phyloP scores from a whole-genome alignment of 2,113 vertebrate species.

The Aspidoscelis tigris region DNA sequence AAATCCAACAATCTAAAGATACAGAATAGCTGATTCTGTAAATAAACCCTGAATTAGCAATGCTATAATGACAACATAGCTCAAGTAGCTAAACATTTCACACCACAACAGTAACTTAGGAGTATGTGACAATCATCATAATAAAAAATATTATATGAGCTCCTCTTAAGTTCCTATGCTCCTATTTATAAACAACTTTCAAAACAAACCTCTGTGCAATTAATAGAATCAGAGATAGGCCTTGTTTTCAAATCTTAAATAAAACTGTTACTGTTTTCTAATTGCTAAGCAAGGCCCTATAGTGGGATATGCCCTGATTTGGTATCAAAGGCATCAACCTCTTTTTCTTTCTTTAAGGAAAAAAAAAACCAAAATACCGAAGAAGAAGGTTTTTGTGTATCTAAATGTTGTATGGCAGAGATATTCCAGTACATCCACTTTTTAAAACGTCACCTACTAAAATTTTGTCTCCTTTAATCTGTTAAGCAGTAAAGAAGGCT shows the following conservation, averaged over 20 bases:
- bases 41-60: not conserved
- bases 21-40: not conserved
- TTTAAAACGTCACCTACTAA: not conserved
- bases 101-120: not conserved
- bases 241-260: not conserved
- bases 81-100: not conserved
- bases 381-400: not conserved
- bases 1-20: not conserved
- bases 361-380: not conserved
- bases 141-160: too few species aligned
- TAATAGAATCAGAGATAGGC: not conserved
- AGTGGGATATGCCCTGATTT: not conserved
- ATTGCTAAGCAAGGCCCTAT: not conserved
- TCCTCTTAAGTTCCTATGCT: too few species aligned
- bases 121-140: not conserved
- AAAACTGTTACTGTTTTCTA: not conserved
- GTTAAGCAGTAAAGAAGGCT: not conserved
- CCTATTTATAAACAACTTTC: not conserved
- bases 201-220: not conserved
- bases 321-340: not conserved
- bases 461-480: not conserved
- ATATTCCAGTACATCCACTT: not conserved
- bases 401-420: not conserved
- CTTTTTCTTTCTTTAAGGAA: not conserved
- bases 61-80: not conserved